Conservation (phyloP, 2,797 vertebrate genomes). For the Miichthys miiuy region DNA sequence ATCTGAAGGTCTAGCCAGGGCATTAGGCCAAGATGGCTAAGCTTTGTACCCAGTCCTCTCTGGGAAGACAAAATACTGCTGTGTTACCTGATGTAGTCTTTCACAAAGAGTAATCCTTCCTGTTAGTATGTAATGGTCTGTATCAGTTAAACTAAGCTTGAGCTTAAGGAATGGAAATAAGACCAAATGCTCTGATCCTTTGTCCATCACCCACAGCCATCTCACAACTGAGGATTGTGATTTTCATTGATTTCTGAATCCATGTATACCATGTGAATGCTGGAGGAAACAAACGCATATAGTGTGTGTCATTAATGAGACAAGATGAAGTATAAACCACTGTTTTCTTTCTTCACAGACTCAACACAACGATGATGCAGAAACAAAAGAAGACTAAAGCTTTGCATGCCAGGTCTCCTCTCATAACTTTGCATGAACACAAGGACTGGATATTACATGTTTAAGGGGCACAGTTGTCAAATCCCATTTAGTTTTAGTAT, state of each 20-base stretch:
- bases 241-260: constrained; percentile 51
- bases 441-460: neutral
- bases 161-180: constrained; percentile 19
- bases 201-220: constrained; percentile 5
- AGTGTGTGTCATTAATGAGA: constrained; percentile 32
- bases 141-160: neutral
- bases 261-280: constrained; percentile 25
- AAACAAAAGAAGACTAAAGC: neutral
- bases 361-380: neutral
- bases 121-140: constrained; percentile 2
- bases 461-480: neutral
- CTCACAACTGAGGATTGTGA: constrained; percentile 14
- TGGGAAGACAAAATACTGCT: neutral
- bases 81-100: neutral
- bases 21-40: neutral
- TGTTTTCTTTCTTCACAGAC: constrained; percentile 15
- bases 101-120: neutral
- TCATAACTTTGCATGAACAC: neutral
- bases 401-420: neutral
- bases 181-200: constrained; percentile 17
- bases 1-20: constrained; percentile 1
- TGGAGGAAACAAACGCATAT: constrained; percentile 42
- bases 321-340: constrained; percentile 43
- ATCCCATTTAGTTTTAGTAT: neutral
- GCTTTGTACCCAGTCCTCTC: neutral